These are phyloP conservation scores for Erpobdella octoculata DNA, from an alignment of 2,888 invertebrate species.

Conservation along the genomic window DNA sequence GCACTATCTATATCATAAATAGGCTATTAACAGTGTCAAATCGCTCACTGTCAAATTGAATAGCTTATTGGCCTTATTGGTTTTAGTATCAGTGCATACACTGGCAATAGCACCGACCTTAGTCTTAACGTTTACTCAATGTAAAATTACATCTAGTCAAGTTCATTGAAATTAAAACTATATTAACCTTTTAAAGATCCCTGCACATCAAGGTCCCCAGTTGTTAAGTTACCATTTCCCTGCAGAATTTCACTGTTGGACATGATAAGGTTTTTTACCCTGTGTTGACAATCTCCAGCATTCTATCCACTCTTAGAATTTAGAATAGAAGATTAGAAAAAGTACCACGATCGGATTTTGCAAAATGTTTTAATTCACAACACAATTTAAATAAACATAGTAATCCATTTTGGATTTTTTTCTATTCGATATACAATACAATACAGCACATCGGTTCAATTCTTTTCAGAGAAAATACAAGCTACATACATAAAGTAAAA, in stretches of 20 bases:
- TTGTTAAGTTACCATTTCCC: background rate
- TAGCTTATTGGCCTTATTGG: too few species aligned
- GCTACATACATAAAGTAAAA: background rate
- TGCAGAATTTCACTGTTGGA: constrained; percentile 8
- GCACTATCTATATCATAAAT: too few species aligned
- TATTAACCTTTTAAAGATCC: background rate
- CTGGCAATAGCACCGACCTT: background rate
- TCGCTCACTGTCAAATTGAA: too few species aligned
- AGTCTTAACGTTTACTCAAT: background rate
- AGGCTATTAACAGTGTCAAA: too few species aligned
- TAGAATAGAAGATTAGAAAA: background rate
- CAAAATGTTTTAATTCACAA: background rate
- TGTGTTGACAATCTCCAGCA: background rate
- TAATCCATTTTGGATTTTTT: background rate
- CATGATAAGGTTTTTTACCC: constrained; percentile 1
- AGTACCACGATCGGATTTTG: background rate
- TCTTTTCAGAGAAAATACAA: background rate
- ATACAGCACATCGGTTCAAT: too few species aligned
- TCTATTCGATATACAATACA: too few species aligned
- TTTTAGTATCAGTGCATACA: too few species aligned
- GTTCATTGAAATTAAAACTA: background rate
- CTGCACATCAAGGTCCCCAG: background rate
- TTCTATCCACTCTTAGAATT: background rate
- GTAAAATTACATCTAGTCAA: background rate
- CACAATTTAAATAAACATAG: background rate